Evolutionary conservation across 2,113 vertebrate genomes (phyloP).

Genomic region (Pseudolaguvia tuberculata): DNA sequence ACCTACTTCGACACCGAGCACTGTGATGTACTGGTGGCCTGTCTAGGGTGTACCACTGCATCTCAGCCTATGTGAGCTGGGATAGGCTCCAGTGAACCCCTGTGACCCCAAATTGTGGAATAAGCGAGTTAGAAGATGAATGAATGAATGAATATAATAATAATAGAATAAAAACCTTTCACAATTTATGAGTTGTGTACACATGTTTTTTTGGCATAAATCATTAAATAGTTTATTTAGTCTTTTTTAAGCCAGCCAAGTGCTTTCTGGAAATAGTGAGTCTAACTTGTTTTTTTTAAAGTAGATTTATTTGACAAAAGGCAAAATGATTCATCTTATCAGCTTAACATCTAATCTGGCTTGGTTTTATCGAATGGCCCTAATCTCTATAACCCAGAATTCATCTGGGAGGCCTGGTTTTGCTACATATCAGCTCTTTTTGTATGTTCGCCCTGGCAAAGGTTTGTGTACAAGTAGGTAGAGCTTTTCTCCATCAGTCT

Average conservation of each 20-base stretch:
- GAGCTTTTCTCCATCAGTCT: background rate
- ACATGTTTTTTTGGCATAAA: too few species aligned
- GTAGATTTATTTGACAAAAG: constrained; percentile 39
- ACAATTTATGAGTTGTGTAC: background rate
- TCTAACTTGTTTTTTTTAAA: constrained; percentile 31
- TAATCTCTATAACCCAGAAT: constrained; percentile 38
- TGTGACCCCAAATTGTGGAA: too few species aligned
- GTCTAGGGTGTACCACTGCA: too few species aligned
- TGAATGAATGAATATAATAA: too few species aligned
- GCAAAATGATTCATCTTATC: constrained; percentile 28
- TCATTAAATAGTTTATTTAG: too few species aligned
- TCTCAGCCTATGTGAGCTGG: too few species aligned
- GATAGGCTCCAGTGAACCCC: too few species aligned
- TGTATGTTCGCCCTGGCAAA: constrained; percentile 16
- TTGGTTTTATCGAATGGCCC: constrained; percentile 29
- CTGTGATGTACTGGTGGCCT: too few species aligned
- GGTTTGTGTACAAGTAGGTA: constrained; percentile 15
- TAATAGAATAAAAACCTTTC: background rate
- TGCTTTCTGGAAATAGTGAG: constrained; percentile 7
- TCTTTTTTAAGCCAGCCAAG: background rate
- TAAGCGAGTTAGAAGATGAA: too few species aligned
- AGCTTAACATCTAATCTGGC: constrained; percentile 22
- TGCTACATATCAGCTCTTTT: constrained; percentile 26
- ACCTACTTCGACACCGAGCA: too few species aligned
- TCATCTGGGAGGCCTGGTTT: constrained; percentile 36